phyloP scores from a whole-genome alignment of 1,140 invertebrate genomes.

The Diploscapter pachys region DNA sequence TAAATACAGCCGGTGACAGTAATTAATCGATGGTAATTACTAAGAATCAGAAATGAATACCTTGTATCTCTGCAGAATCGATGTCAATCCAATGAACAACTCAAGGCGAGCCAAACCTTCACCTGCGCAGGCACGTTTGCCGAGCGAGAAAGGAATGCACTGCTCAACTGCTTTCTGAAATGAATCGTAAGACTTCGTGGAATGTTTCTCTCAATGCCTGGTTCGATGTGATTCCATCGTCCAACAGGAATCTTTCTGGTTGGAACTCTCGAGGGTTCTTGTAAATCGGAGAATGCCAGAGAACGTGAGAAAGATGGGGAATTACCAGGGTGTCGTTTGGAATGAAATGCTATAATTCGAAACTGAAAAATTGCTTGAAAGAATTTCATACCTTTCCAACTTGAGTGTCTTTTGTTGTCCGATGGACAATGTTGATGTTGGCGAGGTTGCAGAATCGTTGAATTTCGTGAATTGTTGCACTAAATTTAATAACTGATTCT shows the following conservation, averaged over 20 bases:
- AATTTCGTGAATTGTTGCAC: slow-evolving; percentile 24
- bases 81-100: slow-evolving; percentile 26
- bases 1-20: no score
- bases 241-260: slow-evolving; percentile 7
- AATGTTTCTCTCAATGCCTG: neutral
- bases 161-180: slow-evolving; percentile 24
- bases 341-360: slow-evolving; percentile 1
- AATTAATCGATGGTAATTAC: no score
- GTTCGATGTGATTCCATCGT: slow-evolving; percentile 17
- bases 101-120: slow-evolving; percentile 35
- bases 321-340: slow-evolving; percentile 17
- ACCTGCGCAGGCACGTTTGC: slow-evolving; percentile 34
- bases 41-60: neutral
- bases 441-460: slow-evolving; percentile 1
- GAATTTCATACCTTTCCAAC: neutral
- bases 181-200: neutral
- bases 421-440: no score
- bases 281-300: slow-evolving; percentile 8
- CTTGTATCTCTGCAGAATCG: slow-evolving; percentile 16
- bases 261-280: slow-evolving; percentile 22
- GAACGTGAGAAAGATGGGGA: slow-evolving; percentile 14
- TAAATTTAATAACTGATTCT: slow-evolving; percentile 1
- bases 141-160: slow-evolving; percentile 33
- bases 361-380: neutral
- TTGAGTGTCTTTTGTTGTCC: no score